phyloP scores from a whole-genome alignment of 37 sponge, comb jelly and placozoan species.

The Bolinopsis microptera region DNA sequence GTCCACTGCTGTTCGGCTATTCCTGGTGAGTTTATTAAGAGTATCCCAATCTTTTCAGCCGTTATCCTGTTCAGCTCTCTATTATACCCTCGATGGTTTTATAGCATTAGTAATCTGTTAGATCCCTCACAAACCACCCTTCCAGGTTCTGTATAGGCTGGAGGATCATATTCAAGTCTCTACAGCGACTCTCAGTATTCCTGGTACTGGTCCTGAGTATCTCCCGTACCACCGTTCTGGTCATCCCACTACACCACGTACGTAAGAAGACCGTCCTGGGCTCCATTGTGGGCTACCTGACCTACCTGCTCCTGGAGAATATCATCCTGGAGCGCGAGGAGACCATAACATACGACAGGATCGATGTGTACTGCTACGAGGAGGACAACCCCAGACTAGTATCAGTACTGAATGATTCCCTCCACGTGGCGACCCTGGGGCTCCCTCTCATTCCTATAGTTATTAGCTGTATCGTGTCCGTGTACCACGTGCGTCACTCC shows the following conservation, averaged over 20 bases:
- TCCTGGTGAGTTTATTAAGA: background rate
- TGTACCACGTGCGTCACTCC: background rate
- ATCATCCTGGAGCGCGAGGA: background rate
- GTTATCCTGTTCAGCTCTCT: too few species aligned
- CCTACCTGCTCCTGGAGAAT: background rate
- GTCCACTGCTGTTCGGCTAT: background rate
- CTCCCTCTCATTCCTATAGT: background rate
- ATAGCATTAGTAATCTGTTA: too few species aligned
- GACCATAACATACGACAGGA: background rate
- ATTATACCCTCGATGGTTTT: too few species aligned
- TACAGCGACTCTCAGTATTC: slow-evolving; percentile 33
- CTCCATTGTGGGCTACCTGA: background rate
- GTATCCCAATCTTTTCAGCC: too few species aligned
- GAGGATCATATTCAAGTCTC: slow-evolving; percentile 4
- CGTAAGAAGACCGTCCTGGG: slow-evolving; percentile 22
- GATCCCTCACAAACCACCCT: too few species aligned
- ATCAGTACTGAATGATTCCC: background rate
- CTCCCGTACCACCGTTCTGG: background rate
- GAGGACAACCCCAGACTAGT: background rate
- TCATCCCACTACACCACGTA: background rate
- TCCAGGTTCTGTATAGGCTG: background rate
- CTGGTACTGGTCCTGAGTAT: slow-evolving; percentile 2
- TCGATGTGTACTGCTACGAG: background rate
- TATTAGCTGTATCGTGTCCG: slow-evolving; percentile 9
- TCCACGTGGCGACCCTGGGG: background rate